Evolutionary conservation across 2,888 invertebrate genomes (phyloP), one percentile per base, ranked within the genome.

Genomic region (Philhelius pedissequus): DNA sequence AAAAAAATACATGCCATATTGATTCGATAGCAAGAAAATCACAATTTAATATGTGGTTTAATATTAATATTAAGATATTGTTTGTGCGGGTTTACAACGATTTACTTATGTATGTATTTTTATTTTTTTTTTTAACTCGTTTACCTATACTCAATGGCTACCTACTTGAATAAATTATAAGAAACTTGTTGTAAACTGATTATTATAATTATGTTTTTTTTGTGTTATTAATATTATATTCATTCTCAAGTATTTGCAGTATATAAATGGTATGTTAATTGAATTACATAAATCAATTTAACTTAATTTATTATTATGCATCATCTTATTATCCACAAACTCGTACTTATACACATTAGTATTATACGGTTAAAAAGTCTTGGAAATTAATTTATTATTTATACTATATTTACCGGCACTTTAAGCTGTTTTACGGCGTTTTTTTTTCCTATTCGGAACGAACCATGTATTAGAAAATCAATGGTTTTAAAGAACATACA

Each of bases 261-360:
- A 22, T 40, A 20, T 20, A 60, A 32, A n/a, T n/a, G 45, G 64
- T 64, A 48, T 64, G 43, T 48, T 64, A 64, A 64, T 64, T 64
- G 48, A 64, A 48, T 64, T 64, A 64, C 64, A 64, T 64, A 64
- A 64, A 64, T 64, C 64, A 64, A n/a, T 45, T 48, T 45, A 27
- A 15, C 20, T 48, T 20, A 22, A n/a, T 64, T 48, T n/a, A 32
- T 48, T n/a, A 32, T 8, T 32, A 64, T 64, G 13, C 43, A 43
- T 62, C 4, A 56, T 56, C n/a, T n/a, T n/a, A 13, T 20, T 32
- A 20, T 56, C 9, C 9, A 9, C 20, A 32, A 4, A n/a, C n/a
- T n/a, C n/a, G n/a, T n/a, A n/a, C n/a, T n/a, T 45, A 18, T 45
- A 45, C 9, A 20, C 11, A 18, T 43, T 18, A 20, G 20, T 45